Evolutionary conservation across 2,797 vertebrate species (phyloP).

Genomic region (Ptychadena robeensis): DNA sequence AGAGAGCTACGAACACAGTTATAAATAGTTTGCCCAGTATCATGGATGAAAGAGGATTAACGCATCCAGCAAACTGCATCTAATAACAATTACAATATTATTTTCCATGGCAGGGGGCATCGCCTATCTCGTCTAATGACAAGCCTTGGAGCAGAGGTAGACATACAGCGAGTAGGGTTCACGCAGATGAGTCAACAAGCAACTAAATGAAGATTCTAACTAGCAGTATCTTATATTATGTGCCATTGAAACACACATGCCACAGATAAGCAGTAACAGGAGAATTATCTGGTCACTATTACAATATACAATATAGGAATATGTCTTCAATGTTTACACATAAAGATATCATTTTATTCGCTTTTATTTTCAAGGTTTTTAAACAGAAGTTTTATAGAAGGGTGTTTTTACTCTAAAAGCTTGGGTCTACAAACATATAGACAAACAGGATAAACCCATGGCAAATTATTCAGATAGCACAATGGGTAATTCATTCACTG

Average conservation of each 20-base stretch:
- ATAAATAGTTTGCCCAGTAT: not conserved
- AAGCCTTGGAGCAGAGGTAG: not conserved
- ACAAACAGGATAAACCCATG: no score
- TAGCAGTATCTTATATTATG: not conserved
- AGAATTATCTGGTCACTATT: no score
- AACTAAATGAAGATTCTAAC: not conserved
- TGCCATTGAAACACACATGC: not conserved
- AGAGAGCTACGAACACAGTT: not conserved
- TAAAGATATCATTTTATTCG: no score
- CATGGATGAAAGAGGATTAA: not conserved
- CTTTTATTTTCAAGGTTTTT: no score
- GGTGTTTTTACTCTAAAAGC: no score
- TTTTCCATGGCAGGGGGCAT: not conserved
- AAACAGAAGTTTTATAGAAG: no score
- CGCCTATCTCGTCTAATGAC: not conserved
- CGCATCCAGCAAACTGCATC: not conserved
- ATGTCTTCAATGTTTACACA: no score
- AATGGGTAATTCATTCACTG: no score
- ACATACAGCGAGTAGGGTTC: not conserved
- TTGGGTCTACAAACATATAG: no score
- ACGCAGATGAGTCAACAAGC: not conserved
- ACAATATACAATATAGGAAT: no score
- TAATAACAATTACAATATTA: constrained; percentile 3
- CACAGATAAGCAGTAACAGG: not conserved
- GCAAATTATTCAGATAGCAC: no score